phyloP scores from a whole-genome alignment of 1,140 invertebrate genomes.

The Parapsyche elsis region DNA sequence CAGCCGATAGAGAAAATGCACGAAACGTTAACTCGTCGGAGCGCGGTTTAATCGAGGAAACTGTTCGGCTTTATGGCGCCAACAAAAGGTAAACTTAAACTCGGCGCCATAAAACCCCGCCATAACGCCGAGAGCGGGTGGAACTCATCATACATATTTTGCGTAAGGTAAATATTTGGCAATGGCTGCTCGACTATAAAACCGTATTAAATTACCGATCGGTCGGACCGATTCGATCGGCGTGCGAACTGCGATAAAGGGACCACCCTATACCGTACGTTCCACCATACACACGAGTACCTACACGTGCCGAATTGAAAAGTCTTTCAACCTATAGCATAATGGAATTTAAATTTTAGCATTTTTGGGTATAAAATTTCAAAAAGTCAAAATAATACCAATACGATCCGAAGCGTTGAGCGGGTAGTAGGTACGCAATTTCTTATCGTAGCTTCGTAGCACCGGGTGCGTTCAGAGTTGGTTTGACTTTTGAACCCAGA shows the following conservation, averaged over 20 bases:
- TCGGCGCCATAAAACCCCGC: constrained; percentile 27
- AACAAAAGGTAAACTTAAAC: constrained; percentile 43
- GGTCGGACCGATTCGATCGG: constrained; percentile 20
- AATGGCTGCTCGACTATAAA: constrained; percentile 26
- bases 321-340: not conserved
- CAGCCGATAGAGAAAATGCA: constrained; percentile 35
- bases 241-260: not conserved
- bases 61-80: constrained; percentile 41
- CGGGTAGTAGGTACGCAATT: too few species aligned
- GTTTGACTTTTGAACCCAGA: not conserved
- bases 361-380: not conserved
- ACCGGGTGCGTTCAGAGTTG: too few species aligned
- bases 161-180: constrained; percentile 25
- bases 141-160: constrained; percentile 32
- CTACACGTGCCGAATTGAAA: not conserved
- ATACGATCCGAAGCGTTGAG: too few species aligned
- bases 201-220: constrained; percentile 33
- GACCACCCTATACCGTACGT: not conserved
- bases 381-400: not conserved
- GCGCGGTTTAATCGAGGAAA: constrained; percentile 39
- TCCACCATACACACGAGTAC: too few species aligned
- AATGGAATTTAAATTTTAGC: not conserved
- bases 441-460: too few species aligned
- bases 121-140: not conserved
- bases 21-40: not conserved